Conservation (phyloP, 2,797 vertebrate genomes). For the Dendrocincla tyrannina region DNA sequence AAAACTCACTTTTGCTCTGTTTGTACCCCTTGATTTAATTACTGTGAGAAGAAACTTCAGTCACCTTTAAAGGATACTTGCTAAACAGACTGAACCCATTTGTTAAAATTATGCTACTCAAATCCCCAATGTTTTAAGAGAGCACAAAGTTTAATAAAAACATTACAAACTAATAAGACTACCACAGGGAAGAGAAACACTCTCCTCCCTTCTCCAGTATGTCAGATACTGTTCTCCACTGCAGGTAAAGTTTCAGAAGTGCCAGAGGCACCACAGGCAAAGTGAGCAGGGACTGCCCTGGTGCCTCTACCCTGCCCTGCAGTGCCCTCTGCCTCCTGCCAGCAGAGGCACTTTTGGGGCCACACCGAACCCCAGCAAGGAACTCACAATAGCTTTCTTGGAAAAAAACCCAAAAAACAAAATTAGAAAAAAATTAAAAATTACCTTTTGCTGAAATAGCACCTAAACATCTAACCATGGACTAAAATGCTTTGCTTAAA, state of each 20-base stretch:
- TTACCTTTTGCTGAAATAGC: background rate
- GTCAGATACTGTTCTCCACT: background rate
- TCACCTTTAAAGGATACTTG: background rate
- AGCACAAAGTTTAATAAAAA: background rate
- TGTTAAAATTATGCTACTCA: background rate
- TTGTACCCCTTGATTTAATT: background rate
- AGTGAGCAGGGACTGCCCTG: background rate
- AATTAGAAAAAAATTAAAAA: background rate
- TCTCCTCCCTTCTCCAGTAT: background rate
- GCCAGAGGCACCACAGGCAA: background rate
- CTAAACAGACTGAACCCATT: background rate
- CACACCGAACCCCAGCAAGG: background rate
- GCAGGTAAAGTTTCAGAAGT: background rate
- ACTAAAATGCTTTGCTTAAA: background rate
- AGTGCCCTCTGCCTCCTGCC: constrained; percentile 36
- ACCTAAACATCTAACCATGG: background rate
- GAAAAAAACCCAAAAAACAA: background rate
- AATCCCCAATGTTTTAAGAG: background rate
- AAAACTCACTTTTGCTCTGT: background rate
- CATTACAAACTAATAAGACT: background rate
- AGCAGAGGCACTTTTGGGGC: background rate
- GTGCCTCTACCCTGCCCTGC: background rate
- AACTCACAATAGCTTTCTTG: fast-evolving
- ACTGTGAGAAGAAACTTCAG: background rate
- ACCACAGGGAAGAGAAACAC: background rate